Evolutionary conservation across 2,113 vertebrate species (phyloP).

Genomic region (Micromys minutus): DNA sequence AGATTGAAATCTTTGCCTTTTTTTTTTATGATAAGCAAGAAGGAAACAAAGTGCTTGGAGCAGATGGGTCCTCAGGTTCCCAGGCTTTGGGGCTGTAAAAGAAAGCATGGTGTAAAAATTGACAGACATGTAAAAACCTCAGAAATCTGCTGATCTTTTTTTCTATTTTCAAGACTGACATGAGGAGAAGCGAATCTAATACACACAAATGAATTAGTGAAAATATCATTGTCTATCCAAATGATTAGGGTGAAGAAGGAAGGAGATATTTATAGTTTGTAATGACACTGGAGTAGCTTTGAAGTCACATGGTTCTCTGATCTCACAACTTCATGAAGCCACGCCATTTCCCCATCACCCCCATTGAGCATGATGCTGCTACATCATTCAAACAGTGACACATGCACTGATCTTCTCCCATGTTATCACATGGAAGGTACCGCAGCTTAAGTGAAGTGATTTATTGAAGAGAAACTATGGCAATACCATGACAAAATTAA

Average conservation of each 20-base stretch:
- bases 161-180: conserved; percentile 9
- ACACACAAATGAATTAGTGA: not conserved
- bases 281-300: not conserved
- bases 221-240: conserved; percentile 14
- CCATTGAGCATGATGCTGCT: not conserved
- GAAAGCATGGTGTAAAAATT: not conserved
- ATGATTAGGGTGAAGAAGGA: not conserved
- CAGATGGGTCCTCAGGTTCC: not conserved
- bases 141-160: conserved; percentile 44
- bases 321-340: conserved; percentile 5
- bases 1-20: not conserved
- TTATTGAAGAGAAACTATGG: conserved; percentile 4
- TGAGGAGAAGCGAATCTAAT: not conserved
- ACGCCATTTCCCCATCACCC: not conserved
- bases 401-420: not conserved
- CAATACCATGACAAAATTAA: conserved; percentile 14
- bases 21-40: not conserved
- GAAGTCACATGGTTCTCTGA: not conserved
- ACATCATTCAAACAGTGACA: not conserved
- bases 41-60: not conserved
- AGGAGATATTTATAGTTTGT: conserved; percentile 16
- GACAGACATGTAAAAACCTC: not conserved
- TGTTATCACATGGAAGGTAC: too few relatives aligned
- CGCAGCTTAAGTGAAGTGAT: not conserved
- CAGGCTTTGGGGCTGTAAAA: not conserved